These are phyloP conservation scores for Sakesphorus luctuosus DNA, from an alignment of 2,113 vertebrate genomes.

Conservation along the genomic window DNA sequence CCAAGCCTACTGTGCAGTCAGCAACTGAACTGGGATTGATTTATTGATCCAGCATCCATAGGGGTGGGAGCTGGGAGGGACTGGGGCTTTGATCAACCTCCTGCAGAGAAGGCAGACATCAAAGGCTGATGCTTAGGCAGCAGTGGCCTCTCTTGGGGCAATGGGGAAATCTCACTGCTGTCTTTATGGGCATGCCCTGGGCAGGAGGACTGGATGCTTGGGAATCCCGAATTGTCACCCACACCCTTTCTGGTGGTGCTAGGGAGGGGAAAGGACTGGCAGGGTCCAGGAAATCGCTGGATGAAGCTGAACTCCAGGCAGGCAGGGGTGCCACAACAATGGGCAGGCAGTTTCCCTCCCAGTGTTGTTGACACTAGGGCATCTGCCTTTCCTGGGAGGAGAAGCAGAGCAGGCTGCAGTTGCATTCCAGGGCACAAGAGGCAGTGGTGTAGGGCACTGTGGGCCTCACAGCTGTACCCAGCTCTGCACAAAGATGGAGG, in stretches of 20 bases:
- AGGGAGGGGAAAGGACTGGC: background rate
- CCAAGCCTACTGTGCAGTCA: background rate
- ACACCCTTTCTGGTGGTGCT: background rate
- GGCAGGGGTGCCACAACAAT: background rate
- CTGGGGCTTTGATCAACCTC: background rate
- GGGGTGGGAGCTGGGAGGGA: background rate
- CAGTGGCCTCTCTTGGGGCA: background rate
- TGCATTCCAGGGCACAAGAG: accelerated
- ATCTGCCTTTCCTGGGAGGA: background rate
- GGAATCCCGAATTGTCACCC: background rate
- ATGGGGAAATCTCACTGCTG: accelerated
- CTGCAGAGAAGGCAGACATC: background rate
- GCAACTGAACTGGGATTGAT: constrained; percentile 6
- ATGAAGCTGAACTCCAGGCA: background rate
- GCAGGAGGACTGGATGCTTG: background rate
- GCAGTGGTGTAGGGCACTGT: background rate
- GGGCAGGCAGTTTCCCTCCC: background rate
- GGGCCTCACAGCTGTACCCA: background rate
- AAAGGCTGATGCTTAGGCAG: background rate
- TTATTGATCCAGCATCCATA: constrained; percentile 29
- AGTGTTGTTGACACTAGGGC: background rate
- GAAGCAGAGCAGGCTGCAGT: background rate
- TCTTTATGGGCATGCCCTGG: background rate
- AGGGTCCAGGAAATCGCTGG: background rate
- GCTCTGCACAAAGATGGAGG: background rate